Evolutionary conservation across 2,888 invertebrate species (phyloP), one percentile per base, ranked within the genome.

Genomic region (Epinotia ramella): DNA sequence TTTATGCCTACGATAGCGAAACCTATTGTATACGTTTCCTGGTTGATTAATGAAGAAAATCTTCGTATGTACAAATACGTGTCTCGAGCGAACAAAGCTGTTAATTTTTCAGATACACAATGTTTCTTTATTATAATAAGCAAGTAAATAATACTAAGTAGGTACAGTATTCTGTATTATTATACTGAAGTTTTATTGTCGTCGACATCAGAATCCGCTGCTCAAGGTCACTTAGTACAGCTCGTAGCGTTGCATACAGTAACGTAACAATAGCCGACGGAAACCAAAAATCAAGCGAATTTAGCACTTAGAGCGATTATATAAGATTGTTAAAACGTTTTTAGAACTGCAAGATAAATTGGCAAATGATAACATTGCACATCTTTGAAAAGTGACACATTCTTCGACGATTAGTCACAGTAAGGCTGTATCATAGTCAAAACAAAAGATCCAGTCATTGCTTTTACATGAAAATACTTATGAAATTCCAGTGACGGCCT

Each of bases 401-500:
- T 74, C 46, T 74, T 74, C 28, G 28, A 18, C 33, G 18, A 33
- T 74, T 74, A 24, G 74, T 74, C 74, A 73, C 46, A 33, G 68
- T 53, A 67, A 62, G 67, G 69, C 28, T 73, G 73, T 56, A 56
- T 73, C 67, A 73, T 63, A 63, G 44, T 68, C 64, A 70, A 74
- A 74, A 74, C 59, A 74, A 74, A 56, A 64, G 69, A 18, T 40
- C 69, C 44, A 64, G 28, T 73, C 62, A 70, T 69, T 66, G 28
- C 40, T 71, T 74, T 64, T 60, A 69, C 69, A 59, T 64, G 69
- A 64, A 74, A 69, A 69, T 59, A 49, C 18, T 20, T 16, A 11
- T 20, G 66, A 33, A 62, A 66, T 73, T 73, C 59, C 64, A 65
- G 24, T n/a, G 62, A 63, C 24, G 57, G 12, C 72, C 65, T 65